Base-by-base conservation (phyloP, 2,888 invertebrate species). In the Branchipolynoe longqiensis region DNA sequence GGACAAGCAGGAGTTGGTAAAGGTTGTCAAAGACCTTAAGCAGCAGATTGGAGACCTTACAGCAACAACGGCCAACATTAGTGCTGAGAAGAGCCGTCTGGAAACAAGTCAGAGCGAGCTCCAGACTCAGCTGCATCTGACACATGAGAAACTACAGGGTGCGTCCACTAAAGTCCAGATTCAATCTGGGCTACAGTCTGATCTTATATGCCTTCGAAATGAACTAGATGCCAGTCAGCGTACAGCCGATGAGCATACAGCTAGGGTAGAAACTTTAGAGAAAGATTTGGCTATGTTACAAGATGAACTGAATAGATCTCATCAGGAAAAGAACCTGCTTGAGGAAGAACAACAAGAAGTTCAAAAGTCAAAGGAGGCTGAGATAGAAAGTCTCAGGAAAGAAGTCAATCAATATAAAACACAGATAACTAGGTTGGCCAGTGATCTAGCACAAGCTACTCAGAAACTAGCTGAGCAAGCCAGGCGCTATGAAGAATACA, bases 1-100 rank as follows among this genome's bases (percentile, higher is more conserved):
- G 92, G 92, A 92, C 85, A 91, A 91, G 59, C 89, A 90, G 83
- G 92, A 92, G 59, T 86, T 91, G 41, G 40, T 85, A 36, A 48
- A 48, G 31, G 40, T 62, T 14, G 48, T 58, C 12, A 56, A n/a
- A 25, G 54, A 82, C n/a, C 56, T 85, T 28, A 38, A 54, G 40
- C 14, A 36, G 40, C 73, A 73, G 36, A 40, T 73, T 1, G n/a
- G n/a, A n/a, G 28, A 22, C 6, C 62, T 62, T 6, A 62, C 8
- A 8, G n/a, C 62, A 25, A 14, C n/a, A 14, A 6, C n/a, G 8
- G 6, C 38, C 22, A 38, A 73, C 64, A 48, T 83, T 28, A 83
- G 18, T 12, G n/a, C 83, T 3, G 83, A 83, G 62, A 83, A 83
- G 41, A 33, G 36, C 2, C 36, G 64, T 3, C 62, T 83, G 36